Evolutionary conservation across 2,888 invertebrate species (phyloP).

Genomic region (Geotrupes spiniger): DNA sequence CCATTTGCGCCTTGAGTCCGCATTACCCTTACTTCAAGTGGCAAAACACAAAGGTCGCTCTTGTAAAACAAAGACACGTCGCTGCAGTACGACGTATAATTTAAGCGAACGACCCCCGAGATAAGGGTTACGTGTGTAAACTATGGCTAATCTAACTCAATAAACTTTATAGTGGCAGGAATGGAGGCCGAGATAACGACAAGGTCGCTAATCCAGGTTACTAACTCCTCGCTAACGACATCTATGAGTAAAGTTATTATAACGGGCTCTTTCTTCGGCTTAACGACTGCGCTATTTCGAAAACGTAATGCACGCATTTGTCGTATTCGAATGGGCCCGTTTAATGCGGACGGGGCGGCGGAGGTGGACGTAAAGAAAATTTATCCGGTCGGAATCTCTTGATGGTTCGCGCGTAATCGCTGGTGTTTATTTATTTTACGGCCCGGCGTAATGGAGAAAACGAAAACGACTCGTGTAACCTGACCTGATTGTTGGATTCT

Average conservation of each 20-base stretch:
- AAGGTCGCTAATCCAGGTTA: conserved; percentile 48
- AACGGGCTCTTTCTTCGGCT: conserved; percentile 5
- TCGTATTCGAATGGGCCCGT: too few relatives aligned
- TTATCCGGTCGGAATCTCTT: too few relatives aligned
- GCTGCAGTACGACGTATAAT: conserved; percentile 43
- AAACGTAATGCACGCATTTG: too few relatives aligned
- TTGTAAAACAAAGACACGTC: conserved; percentile 47
- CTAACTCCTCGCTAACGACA: conserved; percentile 47
- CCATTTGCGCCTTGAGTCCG: conserved; percentile 35
- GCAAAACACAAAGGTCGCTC: conserved; percentile 42
- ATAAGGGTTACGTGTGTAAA: conserved; percentile 52
- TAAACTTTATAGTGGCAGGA: conserved; percentile 54
- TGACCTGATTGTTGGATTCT: too few relatives aligned
- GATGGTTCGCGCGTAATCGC: too few relatives aligned
- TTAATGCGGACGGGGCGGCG: too few relatives aligned
- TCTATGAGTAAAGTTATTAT: conserved; percentile 33
- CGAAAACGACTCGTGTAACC: too few relatives aligned
- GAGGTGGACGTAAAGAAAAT: too few relatives aligned
- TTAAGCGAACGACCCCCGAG: conserved; percentile 50
- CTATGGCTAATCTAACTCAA: conserved; percentile 54
- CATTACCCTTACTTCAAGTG: conserved; percentile 35
- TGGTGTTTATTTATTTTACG: too few relatives aligned
- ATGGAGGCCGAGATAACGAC: conserved; percentile 51
- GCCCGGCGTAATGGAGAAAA: too few relatives aligned
- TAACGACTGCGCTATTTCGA: not conserved